phyloP scores from a whole-genome alignment of 2,797 vertebrate species.

The Phoebastria nigripes region DNA sequence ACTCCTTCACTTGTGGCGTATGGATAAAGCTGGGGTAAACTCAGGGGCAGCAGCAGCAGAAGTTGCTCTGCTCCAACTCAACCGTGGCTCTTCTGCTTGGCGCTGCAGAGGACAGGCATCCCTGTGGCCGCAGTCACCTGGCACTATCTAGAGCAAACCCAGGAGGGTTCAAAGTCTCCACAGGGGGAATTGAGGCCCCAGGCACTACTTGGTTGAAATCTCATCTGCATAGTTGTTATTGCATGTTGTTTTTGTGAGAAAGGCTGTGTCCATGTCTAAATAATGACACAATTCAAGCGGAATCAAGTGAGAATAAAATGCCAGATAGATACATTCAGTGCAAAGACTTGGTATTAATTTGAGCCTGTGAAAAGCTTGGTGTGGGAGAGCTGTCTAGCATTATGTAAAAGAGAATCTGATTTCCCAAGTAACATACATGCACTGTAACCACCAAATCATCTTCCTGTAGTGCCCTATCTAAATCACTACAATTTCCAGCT shows the following conservation, averaged over 20 bases:
- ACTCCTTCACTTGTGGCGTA: neutral
- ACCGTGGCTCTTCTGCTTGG: neutral
- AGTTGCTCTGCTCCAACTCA: neutral
- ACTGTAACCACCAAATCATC: neutral
- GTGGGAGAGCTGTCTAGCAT: constrained; percentile 29
- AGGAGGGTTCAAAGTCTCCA: neutral
- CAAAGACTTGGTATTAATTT: neutral
- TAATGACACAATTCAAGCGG: neutral
- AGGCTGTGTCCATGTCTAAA: neutral
- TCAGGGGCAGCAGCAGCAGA: neutral
- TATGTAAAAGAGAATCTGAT: constrained; percentile 39
- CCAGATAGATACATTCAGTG: neutral
- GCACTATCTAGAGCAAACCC: neutral
- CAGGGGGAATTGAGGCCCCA: neutral
- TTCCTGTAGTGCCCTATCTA: neutral
- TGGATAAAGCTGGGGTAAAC: neutral
- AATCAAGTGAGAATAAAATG: neutral
- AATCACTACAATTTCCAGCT: constrained; percentile 34
- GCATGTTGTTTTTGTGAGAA: neutral
- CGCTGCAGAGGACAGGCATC: accelerated
- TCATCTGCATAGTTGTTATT: neutral
- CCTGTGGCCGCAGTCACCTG: neutral
- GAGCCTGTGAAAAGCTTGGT: neutral
- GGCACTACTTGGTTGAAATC: neutral
- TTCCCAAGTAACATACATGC: neutral